Conservation (phyloP, 2,797 vertebrate species). For the Emys orbicularis region DNA sequence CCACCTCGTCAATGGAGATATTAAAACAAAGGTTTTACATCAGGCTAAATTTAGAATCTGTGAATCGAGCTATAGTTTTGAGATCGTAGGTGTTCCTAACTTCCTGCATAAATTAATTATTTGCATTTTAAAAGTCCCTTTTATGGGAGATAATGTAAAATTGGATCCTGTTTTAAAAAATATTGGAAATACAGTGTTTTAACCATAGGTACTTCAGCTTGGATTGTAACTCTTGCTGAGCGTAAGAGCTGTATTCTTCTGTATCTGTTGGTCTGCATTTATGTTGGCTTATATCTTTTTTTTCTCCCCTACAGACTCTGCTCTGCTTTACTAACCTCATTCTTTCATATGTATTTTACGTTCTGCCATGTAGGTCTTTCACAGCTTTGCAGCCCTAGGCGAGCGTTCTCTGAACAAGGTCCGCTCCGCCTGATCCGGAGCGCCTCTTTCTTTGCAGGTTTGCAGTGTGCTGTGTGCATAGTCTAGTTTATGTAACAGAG, state of each 20-base stretch:
- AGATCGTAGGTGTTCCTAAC: constrained; percentile 51
- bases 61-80: constrained; percentile 33
- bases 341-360: constrained; percentile 86
- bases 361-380: constrained; percentile 97
- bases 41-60: constrained; percentile 46
- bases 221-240: constrained; percentile 9
- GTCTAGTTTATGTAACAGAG: constrained; percentile 78
- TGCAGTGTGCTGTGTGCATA: constrained; percentile 87
- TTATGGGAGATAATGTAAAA: constrained; percentile 33
- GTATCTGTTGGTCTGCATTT: constrained; percentile 66
- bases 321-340: constrained; percentile 85
- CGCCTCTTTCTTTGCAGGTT: constrained; percentile 99
- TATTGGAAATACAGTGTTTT: background rate
- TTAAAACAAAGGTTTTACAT: constrained; percentile 48
- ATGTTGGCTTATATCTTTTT: constrained; percentile 66
- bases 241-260: constrained; percentile 52
- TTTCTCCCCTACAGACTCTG: constrained; percentile 38
- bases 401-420: constrained; percentile 99
- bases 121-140: background rate
- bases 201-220: background rate
- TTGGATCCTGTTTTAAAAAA: constrained; percentile 2
- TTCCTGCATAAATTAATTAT: background rate
- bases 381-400: constrained; percentile 99
- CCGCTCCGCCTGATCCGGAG: constrained; percentile 99
- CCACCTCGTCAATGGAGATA: background rate